These are phyloP conservation scores for Epinotia brunnichana DNA, from an alignment of 2,888 invertebrate genomes.

Conservation along the genomic window DNA sequence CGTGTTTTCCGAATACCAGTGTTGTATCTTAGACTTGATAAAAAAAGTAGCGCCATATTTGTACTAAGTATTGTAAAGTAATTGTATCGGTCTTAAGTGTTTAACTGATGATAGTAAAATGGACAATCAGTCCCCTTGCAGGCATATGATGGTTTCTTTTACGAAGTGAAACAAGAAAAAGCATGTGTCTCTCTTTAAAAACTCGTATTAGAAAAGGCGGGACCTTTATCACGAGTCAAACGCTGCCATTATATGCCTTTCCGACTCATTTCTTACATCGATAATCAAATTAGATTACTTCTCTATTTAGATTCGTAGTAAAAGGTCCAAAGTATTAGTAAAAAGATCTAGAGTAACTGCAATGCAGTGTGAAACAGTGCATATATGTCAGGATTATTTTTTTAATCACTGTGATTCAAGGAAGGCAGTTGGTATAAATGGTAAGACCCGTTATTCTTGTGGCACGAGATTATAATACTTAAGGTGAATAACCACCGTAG, in stretches of 20 bases:
- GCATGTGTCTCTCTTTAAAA: background rate
- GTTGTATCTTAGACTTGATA: too few relatives aligned
- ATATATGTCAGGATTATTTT: conserved; percentile 56
- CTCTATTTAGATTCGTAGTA: conserved; percentile 43
- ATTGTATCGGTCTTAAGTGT: background rate
- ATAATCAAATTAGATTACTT: conserved; percentile 23
- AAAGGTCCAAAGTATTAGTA: conserved; percentile 43
- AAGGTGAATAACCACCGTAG: too few relatives aligned
- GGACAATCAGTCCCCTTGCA: background rate
- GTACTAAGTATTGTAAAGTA: background rate
- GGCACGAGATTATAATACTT: conserved; percentile 1
- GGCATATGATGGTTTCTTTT: background rate
- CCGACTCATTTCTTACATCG: conserved; percentile 11
- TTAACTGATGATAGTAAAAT: background rate
- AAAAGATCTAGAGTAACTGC: conserved; percentile 57
- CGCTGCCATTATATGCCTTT: background rate
- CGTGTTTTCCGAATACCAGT: too few relatives aligned
- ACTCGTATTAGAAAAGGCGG: background rate
- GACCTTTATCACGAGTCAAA: background rate
- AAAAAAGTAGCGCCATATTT: background rate
- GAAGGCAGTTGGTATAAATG: conserved; percentile 43
- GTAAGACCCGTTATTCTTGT: conserved; percentile 11
- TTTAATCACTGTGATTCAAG: conserved; percentile 54
- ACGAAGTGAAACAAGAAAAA: background rate
- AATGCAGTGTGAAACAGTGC: conserved; percentile 63